phyloP scores from a whole-genome alignment of 2,113 vertebrate genomes.

The Megaceryle maxima region DNA sequence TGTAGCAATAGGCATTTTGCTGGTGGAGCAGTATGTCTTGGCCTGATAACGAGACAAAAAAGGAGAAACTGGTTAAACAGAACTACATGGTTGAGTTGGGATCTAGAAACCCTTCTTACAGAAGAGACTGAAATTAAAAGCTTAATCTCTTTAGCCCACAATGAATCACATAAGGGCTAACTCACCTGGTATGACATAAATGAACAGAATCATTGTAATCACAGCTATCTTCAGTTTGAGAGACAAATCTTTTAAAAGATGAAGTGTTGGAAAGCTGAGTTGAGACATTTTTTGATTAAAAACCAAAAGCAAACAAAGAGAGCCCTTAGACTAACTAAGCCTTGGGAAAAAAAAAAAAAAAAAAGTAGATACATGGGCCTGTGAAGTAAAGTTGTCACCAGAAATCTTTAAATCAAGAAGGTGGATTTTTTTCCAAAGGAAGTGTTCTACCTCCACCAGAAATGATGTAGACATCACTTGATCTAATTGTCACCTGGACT shows the following conservation, averaged over 20 bases:
- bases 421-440: background rate
- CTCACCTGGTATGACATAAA: background rate
- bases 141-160: background rate
- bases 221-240: background rate
- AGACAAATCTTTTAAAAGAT: background rate
- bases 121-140: background rate
- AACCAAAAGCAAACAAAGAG: background rate
- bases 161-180: background rate
- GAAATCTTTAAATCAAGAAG: background rate
- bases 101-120: background rate
- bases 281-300: background rate
- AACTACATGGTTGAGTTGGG: background rate
- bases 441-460: background rate
- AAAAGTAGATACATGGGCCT: background rate
- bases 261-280: background rate
- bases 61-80: background rate
- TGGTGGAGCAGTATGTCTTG: background rate
- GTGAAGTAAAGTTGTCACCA: background rate
- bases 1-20: background rate
- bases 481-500: background rate
- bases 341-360: background rate
- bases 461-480: background rate
- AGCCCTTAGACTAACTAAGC: background rate
- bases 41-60: background rate
- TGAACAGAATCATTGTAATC: background rate